Evolutionary conservation across 2,888 invertebrate species (phyloP), one percentile per base, ranked within the genome.

Genomic region (Coleophora flavipennella): DNA sequence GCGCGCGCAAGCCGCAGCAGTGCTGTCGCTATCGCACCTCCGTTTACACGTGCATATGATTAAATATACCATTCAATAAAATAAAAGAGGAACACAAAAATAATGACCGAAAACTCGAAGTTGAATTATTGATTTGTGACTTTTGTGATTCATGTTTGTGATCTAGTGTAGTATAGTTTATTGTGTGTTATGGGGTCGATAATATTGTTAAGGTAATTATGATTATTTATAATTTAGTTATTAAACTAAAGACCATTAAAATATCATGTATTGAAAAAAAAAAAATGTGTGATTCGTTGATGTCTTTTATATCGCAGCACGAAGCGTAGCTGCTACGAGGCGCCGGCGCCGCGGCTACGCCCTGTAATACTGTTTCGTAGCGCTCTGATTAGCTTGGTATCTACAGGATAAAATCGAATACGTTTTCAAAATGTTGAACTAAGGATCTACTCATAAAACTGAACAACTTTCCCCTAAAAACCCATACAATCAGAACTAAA

Each of bases 101-200:
- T 32, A 39, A 44, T 44, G 40, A 35, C 38, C 28, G 14, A 13
- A 13, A 36, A 6, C 14, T 33, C 36, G 11, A 14, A 13, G 9
- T 33, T 37, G n/a, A 50, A 52, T 55, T 60, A 52, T 55, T 40
- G 48, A 53, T 53, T 44, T 54, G 72, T 70, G 68, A 55, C 57
- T 62, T 50, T 62, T 61, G 73, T 72, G 67, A 59, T 59, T 55
- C 56, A 69, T 71, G 66, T 58, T 44, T 62, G 73, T 73, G 73
- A 54, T 53, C 53, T 62, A 62, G 71, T 71, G 67, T 57, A 36
- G 50, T 48, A 49, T 55, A 52, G 58, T 66, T 66, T 56, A 62
- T 53, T 57, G 61, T 62, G 69, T 50, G 49, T 51, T 46, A 47
- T 43, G 43, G 58, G 41, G 41, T 47, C 48, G 42, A 67, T 49